Evolutionary conservation across 1,140 invertebrate species (phyloP), one percentile per base, ranked within the genome.

Genomic region (Heterodera schachtii): DNA sequence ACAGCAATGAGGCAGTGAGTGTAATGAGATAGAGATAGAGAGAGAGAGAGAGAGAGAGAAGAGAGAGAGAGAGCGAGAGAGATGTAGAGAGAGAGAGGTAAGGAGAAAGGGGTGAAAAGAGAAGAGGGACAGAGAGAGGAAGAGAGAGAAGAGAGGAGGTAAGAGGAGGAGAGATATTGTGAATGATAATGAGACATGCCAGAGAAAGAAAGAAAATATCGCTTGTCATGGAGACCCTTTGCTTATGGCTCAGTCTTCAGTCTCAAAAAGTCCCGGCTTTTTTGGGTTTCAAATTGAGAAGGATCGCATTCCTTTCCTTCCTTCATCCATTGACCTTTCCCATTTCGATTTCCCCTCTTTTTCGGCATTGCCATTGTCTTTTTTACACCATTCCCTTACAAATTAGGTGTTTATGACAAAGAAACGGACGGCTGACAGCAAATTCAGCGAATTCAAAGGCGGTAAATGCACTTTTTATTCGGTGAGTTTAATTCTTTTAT

Each of bases 391-490:
- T 11, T 52, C 11, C 49, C 49, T 52, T 52, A 52, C 49, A 6
- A 6, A 83, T 31, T 21, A 86, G 85, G 85, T 86, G 52, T 86
- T 86, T 75, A 87, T 86, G 85, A 86, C 85, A 46, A 86, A 87
- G 73, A 86, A 86, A 78, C 80, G 85, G 21, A 81, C 85, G 11
- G 85, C 75, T n/a, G 86, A 86, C 71, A 83, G 73, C n/a, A 84
- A 84, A 71, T 80, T 70, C 69, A 85, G 84, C 80, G 85, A 86
- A 77, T 86, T 86, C 73, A 86, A 85, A 80, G 84, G 84, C 46
- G 82, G 82, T 83, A 66, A 82, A 43, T 78, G 43, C 16, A 67
- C 44, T 44, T 64, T 78, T 19, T 46, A 13, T 73, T 8, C 1
- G 3, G 41, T 19, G 7, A 80, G 13, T 60, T n/a, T 11, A 31